Evolutionary conservation across 53 echinoderm and acorn worm genomes (phyloP).

Genomic region (Hippasteria phrygiana): DNA sequence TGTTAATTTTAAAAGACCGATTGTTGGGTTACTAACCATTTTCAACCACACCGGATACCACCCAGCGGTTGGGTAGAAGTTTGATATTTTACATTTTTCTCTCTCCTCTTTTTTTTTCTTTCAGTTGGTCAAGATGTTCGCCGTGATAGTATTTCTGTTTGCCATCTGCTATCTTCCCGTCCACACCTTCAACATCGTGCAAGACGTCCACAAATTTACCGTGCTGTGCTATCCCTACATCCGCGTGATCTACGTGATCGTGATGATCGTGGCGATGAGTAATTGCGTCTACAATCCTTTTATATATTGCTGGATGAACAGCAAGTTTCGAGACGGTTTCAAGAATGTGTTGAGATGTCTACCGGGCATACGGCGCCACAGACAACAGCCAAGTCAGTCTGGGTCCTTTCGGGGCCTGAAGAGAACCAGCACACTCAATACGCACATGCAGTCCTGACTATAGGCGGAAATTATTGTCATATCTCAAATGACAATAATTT

Average conservation of each 20-base stretch:
- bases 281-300: conserved; percentile 97
- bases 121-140: conserved; percentile 97
- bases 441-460: conserved; percentile 67
- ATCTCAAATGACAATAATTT: too few relatives aligned
- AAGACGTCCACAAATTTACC: conserved; percentile 66
- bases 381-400: conserved; percentile 13
- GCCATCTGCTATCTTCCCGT: conserved; percentile 95
- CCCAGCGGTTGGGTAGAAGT: background rate
- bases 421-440: conserved; percentile 40
- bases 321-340: conserved; percentile 94
- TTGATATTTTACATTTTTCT: background rate
- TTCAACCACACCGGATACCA: background rate
- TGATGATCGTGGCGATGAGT: conserved; percentile 80
- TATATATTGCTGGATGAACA: conserved; percentile 99
- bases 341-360: conserved; percentile 84
- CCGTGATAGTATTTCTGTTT: conserved; percentile 88
- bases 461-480: conserved; percentile 48
- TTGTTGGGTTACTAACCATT: too few relatives aligned
- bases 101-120: too few relatives aligned
- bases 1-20: too few relatives aligned
- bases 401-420: conserved; percentile 50
- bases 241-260: conserved; percentile 78
- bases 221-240: conserved; percentile 77
- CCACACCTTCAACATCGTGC: conserved; percentile 86
- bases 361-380: conserved; percentile 64